A percentile compares a stretch with the other conserved stretches of the same genome.
phyloP scores from a whole-genome alignment of 92 coral and sea anemone species.

The Parazoanthus swiftii region DNA sequence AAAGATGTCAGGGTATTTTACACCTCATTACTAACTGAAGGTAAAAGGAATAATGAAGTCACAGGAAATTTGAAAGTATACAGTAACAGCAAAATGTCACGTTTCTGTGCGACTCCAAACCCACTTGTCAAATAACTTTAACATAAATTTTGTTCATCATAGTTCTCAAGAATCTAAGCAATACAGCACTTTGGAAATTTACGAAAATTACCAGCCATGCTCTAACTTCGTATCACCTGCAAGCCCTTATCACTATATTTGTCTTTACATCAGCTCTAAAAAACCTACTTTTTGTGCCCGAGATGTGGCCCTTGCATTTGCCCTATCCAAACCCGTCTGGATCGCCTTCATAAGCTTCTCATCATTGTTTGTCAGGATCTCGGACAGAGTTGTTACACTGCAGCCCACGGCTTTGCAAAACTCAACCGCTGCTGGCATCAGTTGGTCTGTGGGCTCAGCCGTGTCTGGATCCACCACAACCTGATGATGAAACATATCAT shows the following conservation, averaged over 20 bases:
- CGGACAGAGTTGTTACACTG: constrained; percentile 71
- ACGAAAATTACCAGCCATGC: neutral
- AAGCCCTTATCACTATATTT: too few relatives aligned
- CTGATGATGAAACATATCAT: constrained; percentile 38
- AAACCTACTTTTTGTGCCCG: constrained; percentile 79
- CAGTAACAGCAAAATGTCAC: too few relatives aligned
- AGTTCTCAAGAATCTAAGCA: too few relatives aligned
- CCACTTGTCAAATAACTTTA: too few relatives aligned
- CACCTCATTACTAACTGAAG: too few relatives aligned
- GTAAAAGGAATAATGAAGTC: too few relatives aligned
- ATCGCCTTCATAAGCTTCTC: constrained; percentile 89
- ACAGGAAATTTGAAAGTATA: neutral
- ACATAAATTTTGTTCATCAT: too few relatives aligned
- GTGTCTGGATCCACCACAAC: constrained; percentile 77
- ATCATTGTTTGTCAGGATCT: constrained; percentile 66
- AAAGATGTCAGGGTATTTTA: neutral
- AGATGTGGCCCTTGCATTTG: constrained; percentile 67
- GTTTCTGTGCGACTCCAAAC: too few relatives aligned
- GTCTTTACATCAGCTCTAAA: neutral
- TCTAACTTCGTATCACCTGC: too few relatives aligned
- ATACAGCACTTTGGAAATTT: neutral
- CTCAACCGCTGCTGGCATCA: constrained; percentile 63
- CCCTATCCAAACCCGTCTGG: constrained; percentile 78
- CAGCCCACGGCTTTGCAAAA: constrained; percentile 78
- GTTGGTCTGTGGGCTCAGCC: constrained; percentile 81